phyloP scores from a whole-genome alignment of 2,888 invertebrate species.

The Volucella zonaria region DNA sequence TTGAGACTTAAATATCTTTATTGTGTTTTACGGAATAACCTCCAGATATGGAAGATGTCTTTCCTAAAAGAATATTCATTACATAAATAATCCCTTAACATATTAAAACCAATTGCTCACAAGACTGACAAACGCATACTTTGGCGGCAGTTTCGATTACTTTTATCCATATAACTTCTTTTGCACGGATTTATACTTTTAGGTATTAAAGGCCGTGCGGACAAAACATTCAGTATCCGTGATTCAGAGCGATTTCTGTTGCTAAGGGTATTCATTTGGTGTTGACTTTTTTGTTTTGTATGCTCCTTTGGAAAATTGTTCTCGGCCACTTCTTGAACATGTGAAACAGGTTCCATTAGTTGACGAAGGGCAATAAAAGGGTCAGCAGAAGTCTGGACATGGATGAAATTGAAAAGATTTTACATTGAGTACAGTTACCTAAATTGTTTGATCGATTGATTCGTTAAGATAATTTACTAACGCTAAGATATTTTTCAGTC shows the following conservation, averaged over 20 bases:
- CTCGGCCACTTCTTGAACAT: background rate
- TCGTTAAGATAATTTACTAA: background rate
- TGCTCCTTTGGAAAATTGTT: constrained; percentile 7
- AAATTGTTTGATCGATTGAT: background rate
- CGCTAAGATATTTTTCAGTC: background rate
- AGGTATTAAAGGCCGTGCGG: background rate
- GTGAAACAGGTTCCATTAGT: constrained; percentile 36
- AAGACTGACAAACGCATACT: constrained; percentile 18
- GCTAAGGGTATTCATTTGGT: background rate
- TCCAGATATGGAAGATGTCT: constrained; percentile 17
- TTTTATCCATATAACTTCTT: background rate
- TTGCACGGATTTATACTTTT: background rate
- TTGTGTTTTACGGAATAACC: constrained; percentile 20
- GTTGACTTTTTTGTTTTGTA: background rate
- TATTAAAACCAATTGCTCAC: constrained; percentile 15
- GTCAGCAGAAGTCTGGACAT: background rate
- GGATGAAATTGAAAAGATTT: background rate
- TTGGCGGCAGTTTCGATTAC: constrained; percentile 5
- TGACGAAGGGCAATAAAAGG: background rate
- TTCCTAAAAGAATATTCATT: constrained; percentile 27
- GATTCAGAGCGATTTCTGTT: background rate
- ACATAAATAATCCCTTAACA: background rate
- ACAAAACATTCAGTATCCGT: background rate
- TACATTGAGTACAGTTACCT: background rate
- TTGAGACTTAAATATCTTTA: background rate